phyloP scores from a whole-genome alignment of 1,140 invertebrate species.

The Agrypnia vestita region DNA sequence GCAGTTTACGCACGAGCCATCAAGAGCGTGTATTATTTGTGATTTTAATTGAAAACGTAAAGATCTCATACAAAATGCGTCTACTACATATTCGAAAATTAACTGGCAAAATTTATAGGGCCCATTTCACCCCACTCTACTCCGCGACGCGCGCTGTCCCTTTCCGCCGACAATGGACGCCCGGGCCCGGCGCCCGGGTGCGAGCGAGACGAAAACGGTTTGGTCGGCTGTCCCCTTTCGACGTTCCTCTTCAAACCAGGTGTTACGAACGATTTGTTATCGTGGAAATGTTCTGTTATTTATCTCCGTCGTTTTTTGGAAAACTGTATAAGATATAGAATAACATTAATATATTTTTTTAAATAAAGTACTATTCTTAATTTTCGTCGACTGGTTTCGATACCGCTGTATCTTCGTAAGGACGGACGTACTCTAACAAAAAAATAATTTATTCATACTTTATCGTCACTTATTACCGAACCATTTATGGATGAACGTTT shows the following conservation, averaged over 20 bases:
- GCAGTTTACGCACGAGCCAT: slow-evolving; percentile 19
- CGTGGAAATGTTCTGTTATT: slow-evolving; percentile 12
- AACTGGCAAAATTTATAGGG: slow-evolving; percentile 44
- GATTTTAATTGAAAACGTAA: slow-evolving; percentile 46
- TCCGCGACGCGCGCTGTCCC: neutral
- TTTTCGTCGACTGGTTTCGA: too few relatives aligned
- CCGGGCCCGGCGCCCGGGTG: neutral
- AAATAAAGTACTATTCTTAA: too few relatives aligned
- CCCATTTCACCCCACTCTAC: slow-evolving; percentile 32
- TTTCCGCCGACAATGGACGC: slow-evolving; percentile 33
- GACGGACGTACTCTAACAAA: too few relatives aligned
- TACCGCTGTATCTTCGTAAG: too few relatives aligned
- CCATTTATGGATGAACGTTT: too few relatives aligned
- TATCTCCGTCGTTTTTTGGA: slow-evolving; percentile 9
- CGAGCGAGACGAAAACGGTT: neutral
- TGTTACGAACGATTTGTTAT: slow-evolving; percentile 33
- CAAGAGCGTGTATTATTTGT: slow-evolving; percentile 28
- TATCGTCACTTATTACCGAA: too few relatives aligned
- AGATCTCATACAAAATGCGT: slow-evolving; percentile 31
- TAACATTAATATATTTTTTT: too few relatives aligned
- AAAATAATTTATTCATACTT: too few relatives aligned
- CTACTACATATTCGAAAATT: slow-evolving; percentile 41
- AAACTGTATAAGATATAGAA: too few relatives aligned
- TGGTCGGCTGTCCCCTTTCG: neutral
- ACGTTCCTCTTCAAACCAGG: slow-evolving; percentile 8